Base-by-base conservation (phyloP, 2,797 vertebrate genomes). In the Halcyon badia region DNA sequence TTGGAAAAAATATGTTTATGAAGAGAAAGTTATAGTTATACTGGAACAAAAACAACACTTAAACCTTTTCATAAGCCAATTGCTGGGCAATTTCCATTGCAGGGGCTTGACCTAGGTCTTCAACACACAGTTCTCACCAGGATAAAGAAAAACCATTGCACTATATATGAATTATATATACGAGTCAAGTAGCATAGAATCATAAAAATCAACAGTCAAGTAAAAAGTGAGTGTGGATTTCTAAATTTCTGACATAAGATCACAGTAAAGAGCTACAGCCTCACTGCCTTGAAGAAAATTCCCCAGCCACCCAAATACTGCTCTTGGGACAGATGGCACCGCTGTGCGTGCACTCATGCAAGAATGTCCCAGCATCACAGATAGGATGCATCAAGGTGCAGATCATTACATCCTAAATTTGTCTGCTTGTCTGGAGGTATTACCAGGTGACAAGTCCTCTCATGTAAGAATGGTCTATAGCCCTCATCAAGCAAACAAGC, bases 311-410 rank as follows among this genome's bases (percentile, higher is more conserved):
- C 8, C 31, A 83, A 73, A 60, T 5, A 48, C 17, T 22, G 31
- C n/a, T 48, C 1, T 0, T 30, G 30, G 17, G 31, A n/a, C 6
- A 22, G 13, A 19, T 5, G 30, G 16, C 3, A 20, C 21, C 49
- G 42, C 72, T 82, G 73, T 6, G 66, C 52, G 24, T 62, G 41
- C 61, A 20, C 14, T 52, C 49, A 49, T 4, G 13, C 16, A 56
- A 87, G 52, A 73, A 73, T 5, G 17, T 19, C 52, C 25, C 39
- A 69, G 62, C 17, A 60, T 9, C 26, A n/a, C 14, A 37, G 44
- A 58, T 6, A 78, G 46, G n/a, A 86, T 9, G 7, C 25, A 60
- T 52, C 25, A 35, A 62, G n/a, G 37, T 66, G 10, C 15, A n/a
- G 3, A 31, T 76, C 73, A 5, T 12, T 41, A 65, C 4, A 15